phyloP scores from a whole-genome alignment of 2,888 invertebrate genomes.

The Agonopterix arenella region DNA sequence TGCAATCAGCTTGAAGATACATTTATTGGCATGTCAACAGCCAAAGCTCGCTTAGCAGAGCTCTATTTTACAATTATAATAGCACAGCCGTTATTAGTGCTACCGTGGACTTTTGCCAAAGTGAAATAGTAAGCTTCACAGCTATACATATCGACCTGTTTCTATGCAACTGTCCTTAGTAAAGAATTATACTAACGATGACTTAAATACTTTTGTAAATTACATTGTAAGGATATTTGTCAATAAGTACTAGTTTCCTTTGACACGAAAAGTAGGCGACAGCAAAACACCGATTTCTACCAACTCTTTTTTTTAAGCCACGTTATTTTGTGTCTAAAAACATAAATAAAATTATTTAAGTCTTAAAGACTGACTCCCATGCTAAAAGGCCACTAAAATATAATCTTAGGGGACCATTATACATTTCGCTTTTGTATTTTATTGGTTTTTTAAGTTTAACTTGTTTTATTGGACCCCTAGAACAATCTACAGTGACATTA shows the following conservation, averaged over 20 bases:
- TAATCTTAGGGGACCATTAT: slow-evolving; percentile 23
- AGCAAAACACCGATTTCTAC: slow-evolving; percentile 27
- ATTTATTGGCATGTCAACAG: slow-evolving; percentile 18
- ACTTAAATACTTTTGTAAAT: slow-evolving; percentile 52
- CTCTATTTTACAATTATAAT: slow-evolving; percentile 33
- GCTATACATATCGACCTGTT: slow-evolving; percentile 23
- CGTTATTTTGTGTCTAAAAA: slow-evolving; percentile 4
- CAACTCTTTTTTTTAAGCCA: slow-evolving; percentile 17
- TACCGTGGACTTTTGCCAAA: slow-evolving; percentile 46
- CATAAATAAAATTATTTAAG: neutral
- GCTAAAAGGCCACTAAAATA: slow-evolving; percentile 37
- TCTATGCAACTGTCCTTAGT: slow-evolving; percentile 22
- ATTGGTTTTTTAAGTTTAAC: neutral
- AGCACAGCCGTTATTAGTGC: slow-evolving; percentile 63
- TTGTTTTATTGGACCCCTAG: slow-evolving; percentile 18
- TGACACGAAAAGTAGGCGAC: slow-evolving; percentile 21
- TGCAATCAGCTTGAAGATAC: slow-evolving; percentile 28
- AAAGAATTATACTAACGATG: slow-evolving; percentile 35
- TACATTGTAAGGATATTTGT: slow-evolving; percentile 28
- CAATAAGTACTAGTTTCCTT: slow-evolving; percentile 32
- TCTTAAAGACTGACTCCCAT: slow-evolving; percentile 24
- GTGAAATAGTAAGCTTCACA: slow-evolving; percentile 21
- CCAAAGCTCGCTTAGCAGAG: slow-evolving; percentile 14
- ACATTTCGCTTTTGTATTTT: slow-evolving; percentile 1
- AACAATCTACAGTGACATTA: slow-evolving; percentile 29